phyloP scores from a whole-genome alignment of 2,797 vertebrate species.

The Periophthalmus magnuspinnatus region DNA sequence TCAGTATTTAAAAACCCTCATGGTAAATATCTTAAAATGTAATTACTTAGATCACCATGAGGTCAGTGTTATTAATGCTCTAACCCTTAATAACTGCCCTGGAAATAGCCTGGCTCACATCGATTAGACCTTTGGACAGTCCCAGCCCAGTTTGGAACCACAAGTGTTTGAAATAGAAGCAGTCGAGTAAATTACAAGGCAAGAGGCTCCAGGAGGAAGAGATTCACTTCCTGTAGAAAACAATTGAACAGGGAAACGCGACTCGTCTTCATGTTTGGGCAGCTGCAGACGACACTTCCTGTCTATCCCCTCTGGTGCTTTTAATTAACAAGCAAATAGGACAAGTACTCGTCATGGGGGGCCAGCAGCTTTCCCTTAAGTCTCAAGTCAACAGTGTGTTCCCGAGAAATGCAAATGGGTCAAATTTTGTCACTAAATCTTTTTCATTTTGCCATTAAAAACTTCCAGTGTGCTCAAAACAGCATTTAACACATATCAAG shows the following conservation, averaged over 20 bases:
- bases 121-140: not conserved
- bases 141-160: constrained; percentile 11
- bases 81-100: not conserved
- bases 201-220: constrained; percentile 31
- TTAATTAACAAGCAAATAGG: constrained; percentile 54
- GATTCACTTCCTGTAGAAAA: constrained; percentile 53
- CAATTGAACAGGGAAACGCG: constrained; percentile 47
- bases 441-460: not conserved
- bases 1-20: too few species aligned
- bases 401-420: not conserved
- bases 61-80: too few species aligned
- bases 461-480: not conserved
- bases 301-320: constrained; percentile 32
- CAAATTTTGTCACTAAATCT: too few species aligned
- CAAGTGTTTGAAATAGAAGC: constrained; percentile 31
- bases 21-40: too few species aligned
- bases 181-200: constrained; percentile 61
- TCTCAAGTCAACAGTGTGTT: not conserved
- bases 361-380: not conserved
- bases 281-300: constrained; percentile 62
- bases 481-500: not conserved
- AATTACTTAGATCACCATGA: too few species aligned
- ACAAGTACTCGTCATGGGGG: constrained; percentile 24
- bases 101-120: constrained; percentile 1
- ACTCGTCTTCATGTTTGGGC: constrained; percentile 52